Percentiles rank a stretch among this genome's conserved stretches.
phyloP scores from a whole-genome alignment of 2,113 vertebrate genomes.

The Notarius lentiginosus region DNA sequence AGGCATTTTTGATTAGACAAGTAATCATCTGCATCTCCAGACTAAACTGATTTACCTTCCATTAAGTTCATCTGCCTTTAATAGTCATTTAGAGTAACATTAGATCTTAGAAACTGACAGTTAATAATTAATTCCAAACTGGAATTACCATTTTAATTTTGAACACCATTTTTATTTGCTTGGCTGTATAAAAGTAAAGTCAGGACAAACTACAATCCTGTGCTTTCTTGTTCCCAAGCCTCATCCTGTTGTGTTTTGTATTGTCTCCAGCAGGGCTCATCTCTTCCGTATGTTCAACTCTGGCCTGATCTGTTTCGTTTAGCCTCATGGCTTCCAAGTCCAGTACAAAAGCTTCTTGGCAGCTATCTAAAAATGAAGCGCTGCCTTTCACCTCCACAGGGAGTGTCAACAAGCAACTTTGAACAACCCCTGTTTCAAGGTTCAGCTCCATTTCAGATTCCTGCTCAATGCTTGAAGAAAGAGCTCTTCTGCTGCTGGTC shows the following conservation, averaged over 20 bases:
- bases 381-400: conserved; percentile 72
- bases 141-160: not conserved
- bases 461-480: not conserved
- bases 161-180: not conserved
- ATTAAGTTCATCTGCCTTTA: no score
- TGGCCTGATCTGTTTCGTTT: not conserved
- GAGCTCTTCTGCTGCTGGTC: conserved; percentile 1
- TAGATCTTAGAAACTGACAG: not conserved
- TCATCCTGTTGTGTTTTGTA: conserved; percentile 60
- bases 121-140: not conserved
- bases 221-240: conserved; percentile 75
- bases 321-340: conserved; percentile 11
- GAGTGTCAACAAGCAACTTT: not conserved
- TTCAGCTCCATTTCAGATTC: conserved; percentile 6
- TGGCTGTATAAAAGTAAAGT: not conserved
- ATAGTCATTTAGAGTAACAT: not conserved
- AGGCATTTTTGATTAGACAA: not conserved
- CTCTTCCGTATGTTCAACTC: not conserved
- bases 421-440: not conserved
- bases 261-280: conserved; percentile 13
- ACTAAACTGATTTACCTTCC: not conserved
- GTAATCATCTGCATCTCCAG: not conserved
- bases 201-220: conserved; percentile 86
- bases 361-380: conserved; percentile 63
- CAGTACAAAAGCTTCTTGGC: conserved; percentile 58